These are phyloP conservation scores for Arion vulgaris DNA, from an alignment of 1,140 invertebrate species.

Conservation along the genomic window DNA sequence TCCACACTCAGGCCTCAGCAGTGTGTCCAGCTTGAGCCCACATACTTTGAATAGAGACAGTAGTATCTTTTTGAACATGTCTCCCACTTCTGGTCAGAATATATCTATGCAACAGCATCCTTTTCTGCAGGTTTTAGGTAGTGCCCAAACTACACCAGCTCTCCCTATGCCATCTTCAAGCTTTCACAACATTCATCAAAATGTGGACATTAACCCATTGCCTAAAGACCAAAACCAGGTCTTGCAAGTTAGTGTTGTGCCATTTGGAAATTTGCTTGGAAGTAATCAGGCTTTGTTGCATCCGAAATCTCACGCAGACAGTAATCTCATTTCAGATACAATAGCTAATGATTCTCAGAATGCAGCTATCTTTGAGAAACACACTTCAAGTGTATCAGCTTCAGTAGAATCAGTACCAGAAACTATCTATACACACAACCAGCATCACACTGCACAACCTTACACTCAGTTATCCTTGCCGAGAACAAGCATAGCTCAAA, in stretches of 20 bases:
- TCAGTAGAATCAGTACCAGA: not conserved
- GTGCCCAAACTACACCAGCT: not conserved
- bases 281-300: not conserved
- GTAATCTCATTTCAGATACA: not conserved
- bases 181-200: not conserved
- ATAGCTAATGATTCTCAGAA: not conserved
- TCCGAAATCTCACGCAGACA: not conserved
- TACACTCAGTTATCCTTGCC: not conserved
- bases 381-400: not conserved
- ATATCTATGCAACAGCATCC: not conserved
- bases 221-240: not conserved
- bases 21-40: not conserved
- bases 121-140: not conserved
- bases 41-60: not conserved
- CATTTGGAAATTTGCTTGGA: not conserved
- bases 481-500: not conserved
- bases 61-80: not conserved
- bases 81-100: slow-evolving; percentile 6
- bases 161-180: not conserved
- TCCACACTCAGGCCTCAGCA: not conserved
- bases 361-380: not conserved
- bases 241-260: not conserved
- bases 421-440: not conserved
- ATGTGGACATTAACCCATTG: not conserved
- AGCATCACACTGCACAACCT: not conserved